Evolutionary conservation across 2,113 vertebrate genomes (phyloP), one percentile per base, ranked within the genome.

Genomic region (Peromyscus maniculatus): DNA sequence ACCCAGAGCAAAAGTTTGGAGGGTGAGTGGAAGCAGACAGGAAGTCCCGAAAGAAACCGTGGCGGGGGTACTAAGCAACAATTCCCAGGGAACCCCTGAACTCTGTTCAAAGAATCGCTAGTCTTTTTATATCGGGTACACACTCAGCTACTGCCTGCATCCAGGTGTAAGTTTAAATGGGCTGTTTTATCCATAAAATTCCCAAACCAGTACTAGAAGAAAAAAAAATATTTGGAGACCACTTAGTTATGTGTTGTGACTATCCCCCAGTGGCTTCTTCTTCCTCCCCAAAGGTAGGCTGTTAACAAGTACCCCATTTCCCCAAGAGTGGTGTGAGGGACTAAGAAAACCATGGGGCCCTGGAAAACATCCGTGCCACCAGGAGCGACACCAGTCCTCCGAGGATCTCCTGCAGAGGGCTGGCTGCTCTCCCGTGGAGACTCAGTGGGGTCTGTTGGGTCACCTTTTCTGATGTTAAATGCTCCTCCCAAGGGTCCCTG

Each of bases 401-500:
- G 62, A n/a, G 52, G 52, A 69, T 36, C 28, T 49, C 64, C 43
- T 33, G 26, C 52, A 33, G 39, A 67, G 57, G 59, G 28, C 72
- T 91, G 66, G 12, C 77, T 86, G 31, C 91, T 87, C 55, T 52
- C 84, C 26, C 13, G 4, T 43, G 36, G 77, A 87, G 5, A 7
- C n/a, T 74, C 84, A 39, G 87, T 28, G 46, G 77, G 93, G 74
- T 89, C 83, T 69, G 12, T 89, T 78, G 62, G 12, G 83, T 77
- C 49, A 69, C 64, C 67, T 52, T 36, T 89, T 95, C 28, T 92
- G 86, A 80, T 84, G 57, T 87, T 79, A 80, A 91, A 90, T 12
- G 31, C 69, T 87, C 87, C 24, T 57, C n/a, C 74, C 62, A 6
- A 87, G 66, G 66, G 86, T 31, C 26, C 78, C 67, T 55, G 33